Percentiles rank a stretch among this genome's conserved stretches.
These are phyloP conservation scores for Tribolium castaneum DNA, from an alignment of 1,140 invertebrate species.

Conservation along the genomic window DNA sequence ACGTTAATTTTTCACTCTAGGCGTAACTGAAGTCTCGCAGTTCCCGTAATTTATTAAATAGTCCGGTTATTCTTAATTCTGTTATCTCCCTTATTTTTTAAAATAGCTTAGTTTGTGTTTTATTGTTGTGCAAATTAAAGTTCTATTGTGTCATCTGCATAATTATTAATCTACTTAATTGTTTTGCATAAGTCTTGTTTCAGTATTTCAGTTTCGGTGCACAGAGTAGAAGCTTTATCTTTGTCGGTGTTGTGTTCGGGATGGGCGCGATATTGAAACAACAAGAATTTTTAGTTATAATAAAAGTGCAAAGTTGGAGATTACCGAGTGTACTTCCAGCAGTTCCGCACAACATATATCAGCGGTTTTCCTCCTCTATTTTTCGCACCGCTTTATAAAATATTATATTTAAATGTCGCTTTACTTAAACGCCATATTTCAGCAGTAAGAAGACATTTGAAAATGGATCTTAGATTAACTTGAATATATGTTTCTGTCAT, in stretches of 20 bases:
- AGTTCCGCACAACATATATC: slow-evolving; percentile 37
- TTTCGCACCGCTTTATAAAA: slow-evolving; percentile 40
- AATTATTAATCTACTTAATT: background rate
- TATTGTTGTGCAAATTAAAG: background rate
- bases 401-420: slow-evolving; percentile 44
- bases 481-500: slow-evolving; percentile 40
- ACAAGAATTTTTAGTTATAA: slow-evolving; percentile 33
- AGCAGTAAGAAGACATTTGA: slow-evolving; percentile 38
- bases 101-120: background rate
- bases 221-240: background rate
- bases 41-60: no score
- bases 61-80: no score
- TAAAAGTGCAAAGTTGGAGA: slow-evolving; percentile 38
- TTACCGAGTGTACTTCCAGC: slow-evolving; percentile 38
- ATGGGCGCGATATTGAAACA: slow-evolving; percentile 14
- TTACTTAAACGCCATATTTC: slow-evolving; percentile 42
- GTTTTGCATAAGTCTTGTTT: background rate
- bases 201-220: background rate
- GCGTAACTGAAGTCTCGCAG: no score
- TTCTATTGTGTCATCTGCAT: background rate
- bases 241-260: background rate
- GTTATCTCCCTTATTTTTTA: no score
- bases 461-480: slow-evolving; percentile 40
- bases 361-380: slow-evolving; percentile 29
- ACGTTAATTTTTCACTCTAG: background rate